Evolutionary conservation across 2,888 invertebrate species (phyloP), one percentile per base, ranked within the genome.

Genomic region (Globia sparganii): DNA sequence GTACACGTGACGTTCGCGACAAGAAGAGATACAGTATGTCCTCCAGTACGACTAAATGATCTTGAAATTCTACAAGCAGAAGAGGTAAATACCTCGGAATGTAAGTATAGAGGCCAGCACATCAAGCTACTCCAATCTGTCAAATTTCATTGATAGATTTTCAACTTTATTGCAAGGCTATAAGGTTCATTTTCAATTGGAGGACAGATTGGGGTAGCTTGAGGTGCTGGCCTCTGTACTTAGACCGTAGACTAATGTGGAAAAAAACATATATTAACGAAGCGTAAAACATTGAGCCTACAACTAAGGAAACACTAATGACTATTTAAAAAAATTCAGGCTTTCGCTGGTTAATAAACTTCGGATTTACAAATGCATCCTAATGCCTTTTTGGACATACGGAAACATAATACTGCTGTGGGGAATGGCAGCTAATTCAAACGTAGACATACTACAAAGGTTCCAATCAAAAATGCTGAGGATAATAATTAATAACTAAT

Each of bases 1-100:
- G 21, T 40, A 65, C 62, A 37, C 4, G 37, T 37, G n/a, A 37
- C 4, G n/a, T 64, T 64, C n/a, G n/a, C 37, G 4, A 64, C 8
- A 11, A 37, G 37, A n/a, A 15, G 15, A 37, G 15, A 37, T 59
- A 65, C 37, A 9, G 0, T 40, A n/a, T 64, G 37, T 8, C 37
- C n/a, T 37, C 64, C 64, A 40, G 64, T 40, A 15, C 8, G 15
- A 40, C n/a, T 65, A 40, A 65, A 40, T 40, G 15, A n/a, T 9
- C 28, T 40, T n/a, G 18, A n/a, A 2, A 9, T 65, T 40, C 40
- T n/a, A 18, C n/a, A 65, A 65, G 9, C 40, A 18, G n/a, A 40
- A 15, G 65, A 28, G 40, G 64, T n/a, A 64, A 40, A 64, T 64
- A n/a, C n/a, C 64, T 37, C 37, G n/a, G 37, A n/a, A 56, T 56